A percentile compares a stretch with the other conserved stretches of the same genome.
Evolutionary conservation across 1,140 invertebrate species (phyloP).

Genomic region (Alviniconcha marisindica): DNA sequence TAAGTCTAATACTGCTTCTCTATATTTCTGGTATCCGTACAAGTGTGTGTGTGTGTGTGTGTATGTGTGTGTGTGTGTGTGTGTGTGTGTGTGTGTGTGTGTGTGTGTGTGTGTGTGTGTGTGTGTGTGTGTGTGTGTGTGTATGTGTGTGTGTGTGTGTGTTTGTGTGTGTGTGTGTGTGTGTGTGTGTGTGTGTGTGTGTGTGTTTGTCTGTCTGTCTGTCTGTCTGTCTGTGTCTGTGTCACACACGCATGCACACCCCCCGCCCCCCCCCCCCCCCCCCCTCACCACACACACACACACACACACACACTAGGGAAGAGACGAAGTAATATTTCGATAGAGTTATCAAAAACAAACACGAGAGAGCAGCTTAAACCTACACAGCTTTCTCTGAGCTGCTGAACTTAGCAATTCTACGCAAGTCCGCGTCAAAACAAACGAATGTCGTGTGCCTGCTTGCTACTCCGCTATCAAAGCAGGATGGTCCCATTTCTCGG

Average conservation of each 20-base stretch:
- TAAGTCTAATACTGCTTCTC: too few species aligned
- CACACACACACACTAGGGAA: constrained; percentile 18
- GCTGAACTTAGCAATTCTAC: too few species aligned
- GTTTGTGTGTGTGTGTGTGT: constrained; percentile 8
- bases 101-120: neutral
- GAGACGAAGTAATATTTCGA: too few species aligned
- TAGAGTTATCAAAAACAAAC: too few species aligned
- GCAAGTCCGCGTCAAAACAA: too few species aligned
- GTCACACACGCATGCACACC: neutral
- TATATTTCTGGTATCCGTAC: too few species aligned
- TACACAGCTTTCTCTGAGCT: too few species aligned
- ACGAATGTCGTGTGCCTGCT: too few species aligned
- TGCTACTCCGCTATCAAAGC: too few species aligned
- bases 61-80: constrained; percentile 2
- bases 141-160: constrained; percentile 1
- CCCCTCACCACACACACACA: constrained; percentile 7
- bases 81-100: constrained; percentile 20
- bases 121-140: constrained; percentile 4
- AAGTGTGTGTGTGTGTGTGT: neutral
- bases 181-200: neutral
- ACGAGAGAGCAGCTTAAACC: too few species aligned
- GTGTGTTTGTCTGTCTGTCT: neutral
- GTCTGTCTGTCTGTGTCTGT: neutral
- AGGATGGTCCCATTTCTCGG: too few species aligned
- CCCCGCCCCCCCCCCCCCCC: too few species aligned